Evolutionary conservation across 2,888 invertebrate species (phyloP), one percentile per base, ranked within the genome.

Genomic region (Brachypterus glaber): DNA sequence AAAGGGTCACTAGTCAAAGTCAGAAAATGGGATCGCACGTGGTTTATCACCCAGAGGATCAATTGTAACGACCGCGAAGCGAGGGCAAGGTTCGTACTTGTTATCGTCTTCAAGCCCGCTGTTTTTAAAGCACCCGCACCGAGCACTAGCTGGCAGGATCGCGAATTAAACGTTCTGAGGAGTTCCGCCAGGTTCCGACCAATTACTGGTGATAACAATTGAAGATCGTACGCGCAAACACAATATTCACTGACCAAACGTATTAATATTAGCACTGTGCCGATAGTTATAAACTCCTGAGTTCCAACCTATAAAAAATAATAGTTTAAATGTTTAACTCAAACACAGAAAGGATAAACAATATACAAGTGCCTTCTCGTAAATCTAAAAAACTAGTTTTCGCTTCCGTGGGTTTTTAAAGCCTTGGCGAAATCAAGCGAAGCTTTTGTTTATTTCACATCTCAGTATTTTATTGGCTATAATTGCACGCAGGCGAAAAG

Each of bases 111-210:
- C 36, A 91, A 68, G 3, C 96, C 96, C 24, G 93, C 93, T 46
- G 91, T 82, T 57, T 90, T 86, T 58, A 97, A 77, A 4, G 98
- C 97, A 29, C 96, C 96, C 26, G 96, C 97, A 29, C 96, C 97
- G 37, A 98, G 72, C 37, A 98, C 89, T 51, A 98, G 72, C 63
- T 96, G 95, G 66, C 91, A 95, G 53, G 85, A 84, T 40, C 85
- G 74, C 3, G 88, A 88, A 67, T 90, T 90, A 55, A 87, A 90
- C 51, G 86, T 79, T 57, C 89, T 77, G 46, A 93, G 69, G 35
- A 96, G 68, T 63, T 95, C 95, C n/a, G 89, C 76, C 52, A 93
- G 77, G 59, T 90, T 79, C 43, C 86, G 76, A 26, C 90, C 80
- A 45, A 92, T 73, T 48, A 85, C 83, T 41, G 83, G 78, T 13